A percentile compares a stretch with the other conserved stretches of the same genome.
phyloP scores from a whole-genome alignment of 2,888 invertebrate species.

The Lathronympha strigana region DNA sequence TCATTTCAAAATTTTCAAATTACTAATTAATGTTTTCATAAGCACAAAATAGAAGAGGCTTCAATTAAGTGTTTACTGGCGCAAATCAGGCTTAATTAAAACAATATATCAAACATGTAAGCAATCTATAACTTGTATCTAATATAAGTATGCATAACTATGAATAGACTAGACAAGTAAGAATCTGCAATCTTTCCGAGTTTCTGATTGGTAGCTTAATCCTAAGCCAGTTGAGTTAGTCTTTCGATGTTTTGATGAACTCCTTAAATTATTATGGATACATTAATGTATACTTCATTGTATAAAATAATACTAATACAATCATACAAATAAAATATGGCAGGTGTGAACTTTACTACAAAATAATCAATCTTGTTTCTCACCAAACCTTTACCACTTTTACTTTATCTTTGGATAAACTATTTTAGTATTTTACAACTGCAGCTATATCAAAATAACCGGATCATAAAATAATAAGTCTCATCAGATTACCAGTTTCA shows the following conservation, averaged over 20 bases:
- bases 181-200: not conserved
- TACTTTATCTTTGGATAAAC: constrained; percentile 39
- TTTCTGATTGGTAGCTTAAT: not conserved
- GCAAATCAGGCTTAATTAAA: not conserved
- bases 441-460: constrained; percentile 38
- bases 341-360: constrained; percentile 31
- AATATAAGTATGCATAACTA: constrained; percentile 12
- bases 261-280: constrained; percentile 7
- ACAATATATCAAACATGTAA: not conserved
- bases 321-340: constrained; percentile 40
- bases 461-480: constrained; percentile 42
- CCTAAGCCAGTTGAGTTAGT: constrained; percentile 2
- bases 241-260: constrained; percentile 24
- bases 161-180: constrained; percentile 32
- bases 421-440: constrained; percentile 36
- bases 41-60: constrained; percentile 6
- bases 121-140: constrained; percentile 1
- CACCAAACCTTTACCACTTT: constrained; percentile 33
- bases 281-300: constrained; percentile 1
- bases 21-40: constrained; percentile 10
- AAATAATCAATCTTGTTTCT: constrained; percentile 23
- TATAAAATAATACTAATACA: constrained; percentile 27
- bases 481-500: constrained; percentile 28
- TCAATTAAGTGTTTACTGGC: not conserved
- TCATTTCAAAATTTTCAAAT: constrained; percentile 16